These are phyloP conservation scores for Glossophaga mutica DNA, from an alignment of 2,797 vertebrate genomes.

Conservation along the genomic window DNA sequence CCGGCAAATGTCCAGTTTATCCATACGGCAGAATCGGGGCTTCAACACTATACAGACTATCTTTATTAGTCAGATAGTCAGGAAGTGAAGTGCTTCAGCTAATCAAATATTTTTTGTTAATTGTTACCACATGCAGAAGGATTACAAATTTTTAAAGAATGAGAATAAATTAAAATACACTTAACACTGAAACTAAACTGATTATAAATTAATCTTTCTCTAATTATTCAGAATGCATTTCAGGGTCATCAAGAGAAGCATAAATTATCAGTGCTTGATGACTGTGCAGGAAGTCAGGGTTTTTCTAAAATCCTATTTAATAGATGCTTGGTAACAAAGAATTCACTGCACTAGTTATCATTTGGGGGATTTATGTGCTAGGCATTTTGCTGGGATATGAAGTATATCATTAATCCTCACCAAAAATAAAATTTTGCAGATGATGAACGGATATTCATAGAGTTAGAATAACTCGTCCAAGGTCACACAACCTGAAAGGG, in stretches of 20 bases:
- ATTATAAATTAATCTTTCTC: constrained; percentile 77
- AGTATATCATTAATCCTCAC: constrained; percentile 45
- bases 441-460: constrained; percentile 14
- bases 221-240: constrained; percentile 78
- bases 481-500: neutral
- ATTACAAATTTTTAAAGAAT: constrained; percentile 74
- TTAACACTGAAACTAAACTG: constrained; percentile 76
- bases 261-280: constrained; percentile 76
- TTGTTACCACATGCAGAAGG: constrained; percentile 74
- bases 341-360: constrained; percentile 36
- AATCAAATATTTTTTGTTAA: constrained; percentile 76
- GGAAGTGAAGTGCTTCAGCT: constrained; percentile 63
- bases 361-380: constrained; percentile 32
- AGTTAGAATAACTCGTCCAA: constrained; percentile 13
- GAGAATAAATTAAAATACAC: constrained; percentile 78
- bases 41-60: neutral
- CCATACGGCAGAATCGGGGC: neutral
- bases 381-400: constrained; percentile 37
- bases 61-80: constrained; percentile 51
- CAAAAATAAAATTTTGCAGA: constrained; percentile 42
- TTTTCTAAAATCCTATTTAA: constrained; percentile 65
- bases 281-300: constrained; percentile 69
- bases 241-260: constrained; percentile 73
- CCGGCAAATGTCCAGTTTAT: neutral
- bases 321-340: constrained; percentile 52